Percentiles rank a stretch among this genome's conserved stretches.
These are phyloP conservation scores for Camponotus floridanus DNA, from an alignment of 1,140 invertebrate species.

Conservation along the genomic window DNA sequence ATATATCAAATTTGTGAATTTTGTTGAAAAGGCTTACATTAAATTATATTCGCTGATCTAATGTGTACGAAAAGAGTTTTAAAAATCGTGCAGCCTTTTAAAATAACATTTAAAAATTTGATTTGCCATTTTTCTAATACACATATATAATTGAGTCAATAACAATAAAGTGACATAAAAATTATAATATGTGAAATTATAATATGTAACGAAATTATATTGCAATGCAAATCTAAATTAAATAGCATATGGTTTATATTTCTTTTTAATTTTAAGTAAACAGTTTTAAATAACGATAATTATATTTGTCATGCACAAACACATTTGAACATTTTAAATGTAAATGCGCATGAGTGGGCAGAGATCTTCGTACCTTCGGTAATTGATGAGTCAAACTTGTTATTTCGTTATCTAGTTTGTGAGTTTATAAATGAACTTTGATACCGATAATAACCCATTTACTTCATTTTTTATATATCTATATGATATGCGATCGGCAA, in stretches of 20 bases:
- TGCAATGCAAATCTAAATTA: conserved; percentile 5
- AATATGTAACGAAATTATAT: too few species aligned
- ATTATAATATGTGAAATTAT: too few species aligned
- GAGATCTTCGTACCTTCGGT: conserved; percentile 46
- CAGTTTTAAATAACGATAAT: background rate
- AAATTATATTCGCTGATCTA: background rate
- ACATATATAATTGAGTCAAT: background rate
- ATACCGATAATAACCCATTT: background rate
- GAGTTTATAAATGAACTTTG: conserved; percentile 19
- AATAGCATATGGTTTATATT: background rate
- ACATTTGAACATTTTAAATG: background rate
- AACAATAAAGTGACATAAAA: background rate
- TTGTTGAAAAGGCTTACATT: background rate
- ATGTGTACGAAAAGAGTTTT: background rate
- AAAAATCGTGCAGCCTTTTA: background rate
- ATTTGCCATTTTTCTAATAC: background rate
- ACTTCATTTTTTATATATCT: background rate
- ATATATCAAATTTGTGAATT: background rate
- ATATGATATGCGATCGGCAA: conserved; percentile 22
- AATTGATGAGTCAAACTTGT: conserved; percentile 3
- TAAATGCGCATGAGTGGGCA: background rate
- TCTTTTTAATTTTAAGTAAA: background rate
- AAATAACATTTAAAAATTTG: conserved; percentile 4
- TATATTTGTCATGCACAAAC: background rate
- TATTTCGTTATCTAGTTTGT: background rate